These are phyloP conservation scores for Leptocoma aspasia DNA, from an alignment of 2,113 vertebrate species.

Conservation along the genomic window DNA sequence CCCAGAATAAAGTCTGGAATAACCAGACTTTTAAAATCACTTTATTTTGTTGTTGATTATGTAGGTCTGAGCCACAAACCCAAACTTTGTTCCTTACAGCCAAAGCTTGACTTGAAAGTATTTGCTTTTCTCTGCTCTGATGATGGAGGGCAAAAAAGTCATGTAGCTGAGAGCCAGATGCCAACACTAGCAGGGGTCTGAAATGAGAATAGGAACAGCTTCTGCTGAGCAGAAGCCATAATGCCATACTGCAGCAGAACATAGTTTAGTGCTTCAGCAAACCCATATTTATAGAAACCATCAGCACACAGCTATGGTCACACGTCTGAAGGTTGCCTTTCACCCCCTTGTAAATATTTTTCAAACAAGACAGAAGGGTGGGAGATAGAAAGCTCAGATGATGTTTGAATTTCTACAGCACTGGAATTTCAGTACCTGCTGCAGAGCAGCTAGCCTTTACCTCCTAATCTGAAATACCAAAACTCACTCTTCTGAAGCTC, in stretches of 20 bases:
- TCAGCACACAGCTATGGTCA: not conserved
- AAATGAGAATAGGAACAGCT: slow-evolving; percentile 10
- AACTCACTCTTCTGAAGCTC: not conserved
- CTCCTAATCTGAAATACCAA: slow-evolving; percentile 22
- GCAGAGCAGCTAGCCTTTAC: not conserved
- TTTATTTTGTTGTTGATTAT: not conserved
- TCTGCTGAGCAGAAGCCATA: slow-evolving; percentile 33
- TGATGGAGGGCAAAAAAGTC: not conserved
- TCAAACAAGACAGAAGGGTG: slow-evolving; percentile 35
- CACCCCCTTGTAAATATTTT: slow-evolving; percentile 46
- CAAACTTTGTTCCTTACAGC: not conserved
- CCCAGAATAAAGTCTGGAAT: not conserved
- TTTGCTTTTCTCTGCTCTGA: not conserved
- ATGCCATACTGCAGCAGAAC: not conserved
- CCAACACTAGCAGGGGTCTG: not conserved
- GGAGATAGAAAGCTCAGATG: slow-evolving; percentile 19
- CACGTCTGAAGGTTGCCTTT: slow-evolving; percentile 41
- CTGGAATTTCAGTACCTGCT: slow-evolving; percentile 9
- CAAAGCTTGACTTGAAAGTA: not conserved
- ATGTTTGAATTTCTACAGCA: not conserved
- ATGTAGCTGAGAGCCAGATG: not conserved
- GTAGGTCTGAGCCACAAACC: not conserved
- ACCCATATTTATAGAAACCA: slow-evolving; percentile 31
- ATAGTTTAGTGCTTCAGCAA: not conserved
- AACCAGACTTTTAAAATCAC: not conserved